A percentile compares a stretch with the other conserved stretches of the same genome.
Evolutionary conservation across 2,113 vertebrate genomes (phyloP).

Genomic region (Coreoperca whiteheadi): DNA sequence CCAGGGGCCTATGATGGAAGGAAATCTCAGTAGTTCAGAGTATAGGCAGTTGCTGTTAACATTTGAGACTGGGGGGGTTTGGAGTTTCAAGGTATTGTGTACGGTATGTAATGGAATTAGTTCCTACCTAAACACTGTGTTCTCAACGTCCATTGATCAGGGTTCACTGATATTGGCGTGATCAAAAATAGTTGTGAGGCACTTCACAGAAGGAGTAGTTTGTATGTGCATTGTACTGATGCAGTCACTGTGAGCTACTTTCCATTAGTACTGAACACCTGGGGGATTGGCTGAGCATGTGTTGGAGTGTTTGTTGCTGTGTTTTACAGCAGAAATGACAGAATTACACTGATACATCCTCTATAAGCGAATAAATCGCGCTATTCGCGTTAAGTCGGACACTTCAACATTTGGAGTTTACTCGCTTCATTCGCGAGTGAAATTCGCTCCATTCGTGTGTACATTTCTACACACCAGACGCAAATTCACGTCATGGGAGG

Average conservation of each 20-base stretch:
- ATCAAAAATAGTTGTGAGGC: constrained; percentile 16
- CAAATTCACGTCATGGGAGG: too few species aligned
- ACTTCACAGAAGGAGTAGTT: neutral
- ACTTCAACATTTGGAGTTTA: too few species aligned
- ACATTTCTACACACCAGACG: too few species aligned
- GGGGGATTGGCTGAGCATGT: constrained; percentile 29
- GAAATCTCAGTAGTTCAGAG: constrained; percentile 54
- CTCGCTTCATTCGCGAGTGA: too few species aligned
- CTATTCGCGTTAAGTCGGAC: too few species aligned
- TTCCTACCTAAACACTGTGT: constrained; percentile 21
- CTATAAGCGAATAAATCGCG: too few species aligned
- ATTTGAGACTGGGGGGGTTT: constrained; percentile 41
- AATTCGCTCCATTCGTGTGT: too few species aligned
- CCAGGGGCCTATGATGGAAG: constrained; percentile 42
- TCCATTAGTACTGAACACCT: constrained; percentile 19
- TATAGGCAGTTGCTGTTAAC: constrained; percentile 57
- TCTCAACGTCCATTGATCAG: constrained; percentile 5
- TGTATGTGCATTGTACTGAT: neutral
- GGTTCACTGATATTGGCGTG: constrained; percentile 18
- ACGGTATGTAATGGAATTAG: constrained; percentile 9
- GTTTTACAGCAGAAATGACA: constrained; percentile 23
- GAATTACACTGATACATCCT: neutral
- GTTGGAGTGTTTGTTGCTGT: constrained; percentile 31
- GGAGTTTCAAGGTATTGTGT: constrained; percentile 7
- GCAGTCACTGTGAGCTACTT: constrained; percentile 24